Base-by-base conservation (phyloP, 2,888 invertebrate genomes). In the Pollenia angustigena region DNA sequence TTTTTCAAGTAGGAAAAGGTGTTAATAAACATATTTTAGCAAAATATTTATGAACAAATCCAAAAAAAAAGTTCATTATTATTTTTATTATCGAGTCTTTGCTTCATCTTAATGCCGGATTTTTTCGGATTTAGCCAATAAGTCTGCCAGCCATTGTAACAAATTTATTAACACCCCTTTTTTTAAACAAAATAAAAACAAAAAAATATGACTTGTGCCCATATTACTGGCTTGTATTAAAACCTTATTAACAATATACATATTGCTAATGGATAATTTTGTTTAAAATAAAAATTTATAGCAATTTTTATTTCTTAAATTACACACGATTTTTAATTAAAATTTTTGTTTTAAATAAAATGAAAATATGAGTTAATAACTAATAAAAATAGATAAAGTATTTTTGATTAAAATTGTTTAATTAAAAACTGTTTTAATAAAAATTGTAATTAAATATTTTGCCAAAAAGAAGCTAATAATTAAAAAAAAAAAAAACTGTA, bases 291-390 rank as follows among this genome's bases (percentile, higher is more conserved):
- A 66, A 52, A 58, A 68, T 52, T 58, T 60, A 44, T 40, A 71
- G 18, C 16, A 44, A n/a, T 50, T 52, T 60, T 56, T 58, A 68
- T 46, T 42, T 46, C 32, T 40, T 46, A 7, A 74, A 66, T 81
- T 74, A 78, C 46, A 78, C 85, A 85, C 60, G 72, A 85, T 74
- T 83, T 86, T 86, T 83, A 86, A 83, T 86, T 83, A 86, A 79
- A 79, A 74, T 69, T 74, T 85, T 6, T 71, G 1, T 14, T 50
- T 58, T 18, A 56, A 60, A 72, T 68, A 71, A 50, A 46, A 74
- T 52, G 48, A 40, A 14, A 60, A 44, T 12, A 60, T 18, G 6
- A 14, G 10, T 10, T 32, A 54, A 52, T 60, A 32, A 4, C 32
- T 66, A 58, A 23, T 23, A 56, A 64, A 81, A 80, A 40, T 69